phyloP scores from a whole-genome alignment of 2,797 vertebrate genomes.

The Danionella dracula region DNA sequence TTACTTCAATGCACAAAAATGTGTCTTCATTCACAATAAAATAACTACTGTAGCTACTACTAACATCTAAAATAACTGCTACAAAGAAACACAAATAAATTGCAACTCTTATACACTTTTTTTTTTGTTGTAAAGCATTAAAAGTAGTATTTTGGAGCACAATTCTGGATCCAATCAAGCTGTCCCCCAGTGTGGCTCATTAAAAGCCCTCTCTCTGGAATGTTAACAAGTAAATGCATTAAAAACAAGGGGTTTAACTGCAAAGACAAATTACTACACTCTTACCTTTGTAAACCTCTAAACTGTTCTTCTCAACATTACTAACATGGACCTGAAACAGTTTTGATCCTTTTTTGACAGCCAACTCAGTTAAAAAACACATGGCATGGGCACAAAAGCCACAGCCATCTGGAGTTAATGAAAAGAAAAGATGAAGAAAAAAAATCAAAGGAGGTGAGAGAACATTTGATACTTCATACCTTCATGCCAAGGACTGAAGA shows the following conservation, averaged over 20 bases:
- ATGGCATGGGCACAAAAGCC: constrained; percentile 52
- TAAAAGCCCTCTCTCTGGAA: constrained; percentile 52
- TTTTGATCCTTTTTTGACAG: not conserved
- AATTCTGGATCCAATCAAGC: constrained; percentile 42
- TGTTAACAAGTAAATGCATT: constrained; percentile 64
- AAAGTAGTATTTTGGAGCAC: constrained; percentile 13
- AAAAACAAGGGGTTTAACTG: constrained; percentile 50
- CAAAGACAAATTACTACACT: constrained; percentile 61
- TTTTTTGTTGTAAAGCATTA: not conserved
- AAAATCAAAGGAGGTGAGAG: constrained; percentile 58
- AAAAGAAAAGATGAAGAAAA: constrained; percentile 25
- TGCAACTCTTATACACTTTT: not conserved
- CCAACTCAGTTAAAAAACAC: constrained; percentile 64
- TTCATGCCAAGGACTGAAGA: constrained; percentile 47
- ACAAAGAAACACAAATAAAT: not conserved
- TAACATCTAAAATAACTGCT: constrained; percentile 16
- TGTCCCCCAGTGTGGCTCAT: constrained; percentile 24
- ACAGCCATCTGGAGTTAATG: constrained; percentile 65
- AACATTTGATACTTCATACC: constrained; percentile 61
- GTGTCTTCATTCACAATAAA: not conserved
- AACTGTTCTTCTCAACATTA: constrained; percentile 52
- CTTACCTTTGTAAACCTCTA: constrained; percentile 46
- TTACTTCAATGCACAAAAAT: constrained; percentile 4
- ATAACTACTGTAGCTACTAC: not conserved
- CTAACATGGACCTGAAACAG: constrained; percentile 29